These are phyloP conservation scores for Doryteuthis pealeii DNA, from an alignment of 1,140 invertebrate genomes.

Conservation along the genomic window DNA sequence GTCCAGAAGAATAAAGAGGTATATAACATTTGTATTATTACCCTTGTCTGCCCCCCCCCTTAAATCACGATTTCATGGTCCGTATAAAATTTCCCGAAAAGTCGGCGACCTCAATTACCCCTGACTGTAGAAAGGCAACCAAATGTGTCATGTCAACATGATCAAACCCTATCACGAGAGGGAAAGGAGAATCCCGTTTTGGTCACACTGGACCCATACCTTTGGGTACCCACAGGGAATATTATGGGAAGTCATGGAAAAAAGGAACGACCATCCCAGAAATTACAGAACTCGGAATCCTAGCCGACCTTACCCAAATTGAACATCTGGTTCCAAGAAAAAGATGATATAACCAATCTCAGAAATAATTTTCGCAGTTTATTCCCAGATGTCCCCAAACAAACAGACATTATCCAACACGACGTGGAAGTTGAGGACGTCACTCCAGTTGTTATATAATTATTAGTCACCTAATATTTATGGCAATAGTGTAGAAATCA, in stretches of 20 bases:
- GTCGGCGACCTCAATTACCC: background rate
- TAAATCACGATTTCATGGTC: background rate
- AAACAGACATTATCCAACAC: slow-evolving; percentile 14
- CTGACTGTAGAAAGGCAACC: background rate
- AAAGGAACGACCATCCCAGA: background rate
- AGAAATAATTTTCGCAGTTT: background rate
- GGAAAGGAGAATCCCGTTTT: background rate
- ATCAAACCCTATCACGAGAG: too few species aligned
- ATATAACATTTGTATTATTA: too few species aligned
- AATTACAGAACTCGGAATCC: slow-evolving; percentile 9
- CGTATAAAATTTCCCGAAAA: background rate
- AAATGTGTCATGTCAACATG: too few species aligned
- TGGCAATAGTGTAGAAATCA: too few species aligned
- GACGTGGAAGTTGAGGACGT: slow-evolving; percentile 19
- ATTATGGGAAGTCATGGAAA: background rate
- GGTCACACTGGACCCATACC: background rate
- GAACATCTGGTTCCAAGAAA: background rate
- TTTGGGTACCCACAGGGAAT: background rate
- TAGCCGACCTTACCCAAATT: background rate
- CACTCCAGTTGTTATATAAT: too few species aligned
- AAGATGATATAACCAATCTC: background rate
- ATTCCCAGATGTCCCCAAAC: slow-evolving; percentile 14
- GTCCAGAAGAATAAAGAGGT: too few species aligned
- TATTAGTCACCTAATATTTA: too few species aligned
- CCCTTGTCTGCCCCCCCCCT: background rate